Percentiles rank a stretch among this genome's conserved stretches.
These are phyloP conservation scores for Byasa hedistus DNA, from an alignment of 2,888 invertebrate species.

Conservation along the genomic window DNA sequence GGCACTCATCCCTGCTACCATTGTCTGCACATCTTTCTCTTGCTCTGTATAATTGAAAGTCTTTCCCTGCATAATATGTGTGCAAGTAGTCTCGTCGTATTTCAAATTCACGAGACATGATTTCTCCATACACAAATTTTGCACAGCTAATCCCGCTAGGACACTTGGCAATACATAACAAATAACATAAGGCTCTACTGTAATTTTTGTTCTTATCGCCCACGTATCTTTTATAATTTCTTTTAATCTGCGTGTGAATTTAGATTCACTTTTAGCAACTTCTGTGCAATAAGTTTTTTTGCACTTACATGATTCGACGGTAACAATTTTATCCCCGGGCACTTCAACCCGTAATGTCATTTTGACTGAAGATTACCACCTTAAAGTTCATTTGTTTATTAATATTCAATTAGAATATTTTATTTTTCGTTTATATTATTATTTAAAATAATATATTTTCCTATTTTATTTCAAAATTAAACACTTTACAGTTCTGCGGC, in stretches of 20 bases:
- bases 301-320: constrained; percentile 67
- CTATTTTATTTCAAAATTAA: constrained; percentile 21
- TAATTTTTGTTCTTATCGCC: constrained; percentile 69
- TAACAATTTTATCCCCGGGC: constrained; percentile 68
- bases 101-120: constrained; percentile 79
- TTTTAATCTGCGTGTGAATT: constrained; percentile 61
- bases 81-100: constrained; percentile 77
- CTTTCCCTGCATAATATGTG: constrained; percentile 69
- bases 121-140: constrained; percentile 80
- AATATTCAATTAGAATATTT: constrained; percentile 36
- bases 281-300: constrained; percentile 55
- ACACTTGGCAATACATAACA: constrained; percentile 84
- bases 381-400: constrained; percentile 61
- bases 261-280: constrained; percentile 56
- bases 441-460: constrained; percentile 19
- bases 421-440: constrained; percentile 31
- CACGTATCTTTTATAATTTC: constrained; percentile 65
- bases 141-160: constrained; percentile 81
- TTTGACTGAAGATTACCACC: constrained; percentile 56
- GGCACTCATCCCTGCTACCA: constrained; percentile 80
- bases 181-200: constrained; percentile 84
- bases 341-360: constrained; percentile 76
- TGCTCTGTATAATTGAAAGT: constrained; percentile 64
- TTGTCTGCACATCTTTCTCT: constrained; percentile 70
- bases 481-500: constrained; percentile 29